phyloP scores from a whole-genome alignment of 2,113 vertebrate genomes.

The Urocitellus parryii region DNA sequence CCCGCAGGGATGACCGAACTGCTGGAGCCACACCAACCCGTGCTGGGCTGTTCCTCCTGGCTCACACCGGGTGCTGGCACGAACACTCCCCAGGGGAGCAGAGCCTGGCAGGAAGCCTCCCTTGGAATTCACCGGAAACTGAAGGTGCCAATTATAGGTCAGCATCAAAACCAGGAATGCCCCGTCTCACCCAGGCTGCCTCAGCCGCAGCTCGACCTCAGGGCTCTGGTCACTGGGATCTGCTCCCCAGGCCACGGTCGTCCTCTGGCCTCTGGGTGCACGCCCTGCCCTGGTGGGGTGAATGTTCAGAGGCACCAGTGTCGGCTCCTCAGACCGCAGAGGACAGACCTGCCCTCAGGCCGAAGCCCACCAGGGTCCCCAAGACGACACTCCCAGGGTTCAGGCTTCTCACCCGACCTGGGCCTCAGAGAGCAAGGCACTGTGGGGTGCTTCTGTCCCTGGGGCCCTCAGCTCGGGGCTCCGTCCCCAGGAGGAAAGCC shows the following conservation, averaged over 20 bases:
- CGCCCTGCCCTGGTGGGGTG: too few species aligned
- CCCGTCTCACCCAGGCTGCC: neutral
- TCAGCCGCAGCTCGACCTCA: accelerated
- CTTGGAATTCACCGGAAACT: neutral
- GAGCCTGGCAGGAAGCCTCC: neutral
- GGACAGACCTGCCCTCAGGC: too few species aligned
- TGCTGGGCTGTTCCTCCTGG: neutral
- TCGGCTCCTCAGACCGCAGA: accelerated
- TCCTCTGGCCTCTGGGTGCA: accelerated
- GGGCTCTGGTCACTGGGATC: neutral
- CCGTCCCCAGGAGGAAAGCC: neutral
- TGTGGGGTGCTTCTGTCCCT: neutral
- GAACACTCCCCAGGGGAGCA: neutral
- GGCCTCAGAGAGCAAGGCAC: neutral
- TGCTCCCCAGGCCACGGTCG: neutral
- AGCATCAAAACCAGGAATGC: neutral
- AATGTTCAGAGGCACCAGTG: accelerated
- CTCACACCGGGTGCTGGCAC: neutral
- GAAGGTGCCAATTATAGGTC: neutral
- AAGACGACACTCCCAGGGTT: too few species aligned
- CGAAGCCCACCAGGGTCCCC: accelerated
- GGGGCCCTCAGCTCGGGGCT: neutral
- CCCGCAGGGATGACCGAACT: neutral
- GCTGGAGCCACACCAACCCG: neutral
- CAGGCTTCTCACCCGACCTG: too few species aligned